These are phyloP conservation scores for Leucoraja erinaceus DNA, from an alignment of 2,113 vertebrate genomes.

Conservation along the genomic window DNA sequence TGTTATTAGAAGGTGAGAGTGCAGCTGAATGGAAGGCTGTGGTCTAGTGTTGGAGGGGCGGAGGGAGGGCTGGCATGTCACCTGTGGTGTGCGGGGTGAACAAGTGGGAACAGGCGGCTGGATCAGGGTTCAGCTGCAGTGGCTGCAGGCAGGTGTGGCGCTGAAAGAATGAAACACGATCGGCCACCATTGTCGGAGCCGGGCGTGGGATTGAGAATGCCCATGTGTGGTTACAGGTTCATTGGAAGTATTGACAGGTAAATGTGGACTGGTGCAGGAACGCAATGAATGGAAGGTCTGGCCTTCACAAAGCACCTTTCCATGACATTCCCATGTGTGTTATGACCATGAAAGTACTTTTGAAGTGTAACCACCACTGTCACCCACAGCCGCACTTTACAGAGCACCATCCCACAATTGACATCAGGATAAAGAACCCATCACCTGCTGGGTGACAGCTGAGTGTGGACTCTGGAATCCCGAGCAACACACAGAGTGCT, in stretches of 20 bases:
- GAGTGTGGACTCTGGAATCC: too few species aligned
- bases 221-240: neutral
- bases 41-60: neutral
- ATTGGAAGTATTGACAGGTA: neutral
- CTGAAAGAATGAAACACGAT: neutral
- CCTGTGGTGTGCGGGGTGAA: neutral
- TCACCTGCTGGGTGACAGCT: neutral
- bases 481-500: too few species aligned
- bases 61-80: neutral
- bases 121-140: neutral
- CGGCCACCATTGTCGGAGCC: neutral
- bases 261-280: neutral
- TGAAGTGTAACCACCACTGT: neutral
- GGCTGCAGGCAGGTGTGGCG: neutral
- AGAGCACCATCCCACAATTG: neutral
- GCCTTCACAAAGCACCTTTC: neutral
- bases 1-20: neutral
- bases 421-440: neutral
- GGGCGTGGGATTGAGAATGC: neutral
- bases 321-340: neutral
- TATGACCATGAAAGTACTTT: neutral
- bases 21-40: neutral
- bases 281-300: neutral
- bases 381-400: neutral
- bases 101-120: neutral